Conservation (phyloP, 1,140 invertebrate genomes). For the Temnothorax curvispinosus region DNA sequence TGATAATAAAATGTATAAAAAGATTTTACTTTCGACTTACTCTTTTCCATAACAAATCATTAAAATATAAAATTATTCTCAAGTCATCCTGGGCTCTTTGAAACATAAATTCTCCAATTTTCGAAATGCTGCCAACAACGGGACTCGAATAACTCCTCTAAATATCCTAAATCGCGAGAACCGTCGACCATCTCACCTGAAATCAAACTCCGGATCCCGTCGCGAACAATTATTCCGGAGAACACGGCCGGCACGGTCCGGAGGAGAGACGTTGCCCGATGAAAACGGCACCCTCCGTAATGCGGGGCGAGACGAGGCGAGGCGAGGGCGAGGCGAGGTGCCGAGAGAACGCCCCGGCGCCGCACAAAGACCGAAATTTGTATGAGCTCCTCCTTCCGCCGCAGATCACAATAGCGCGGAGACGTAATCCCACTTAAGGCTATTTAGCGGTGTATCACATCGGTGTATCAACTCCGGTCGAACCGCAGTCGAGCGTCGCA, state of each 20-base stretch:
- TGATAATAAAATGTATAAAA: neutral
- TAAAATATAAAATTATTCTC: neutral
- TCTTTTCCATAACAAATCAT: neutral
- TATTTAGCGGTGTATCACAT: conserved; percentile 75
- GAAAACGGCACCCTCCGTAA: conserved; percentile 12
- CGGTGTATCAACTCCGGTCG: conserved; percentile 60
- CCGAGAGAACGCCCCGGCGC: conserved; percentile 24
- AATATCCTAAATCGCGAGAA: neutral
- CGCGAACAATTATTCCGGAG: conserved; percentile 26
- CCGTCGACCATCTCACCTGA: neutral
- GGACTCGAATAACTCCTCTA: neutral
- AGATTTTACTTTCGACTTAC: neutral
- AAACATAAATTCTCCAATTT: no score
- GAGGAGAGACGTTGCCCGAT: neutral
- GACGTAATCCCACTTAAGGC: conserved; percentile 75
- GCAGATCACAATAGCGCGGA: conserved; percentile 50
- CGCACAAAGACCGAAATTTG: conserved; percentile 57
- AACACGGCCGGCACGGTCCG: conserved; percentile 9
- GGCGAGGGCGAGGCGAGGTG: neutral
- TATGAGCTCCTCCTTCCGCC: conserved; percentile 11
- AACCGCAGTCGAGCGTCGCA: conserved; percentile 66
- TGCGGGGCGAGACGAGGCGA: neutral
- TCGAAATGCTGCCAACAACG: neutral
- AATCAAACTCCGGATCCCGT: neutral
- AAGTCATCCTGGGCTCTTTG: neutral